Evolutionary conservation across 2,113 vertebrate genomes (phyloP).

Genomic region (Clarias macrocephalus): DNA sequence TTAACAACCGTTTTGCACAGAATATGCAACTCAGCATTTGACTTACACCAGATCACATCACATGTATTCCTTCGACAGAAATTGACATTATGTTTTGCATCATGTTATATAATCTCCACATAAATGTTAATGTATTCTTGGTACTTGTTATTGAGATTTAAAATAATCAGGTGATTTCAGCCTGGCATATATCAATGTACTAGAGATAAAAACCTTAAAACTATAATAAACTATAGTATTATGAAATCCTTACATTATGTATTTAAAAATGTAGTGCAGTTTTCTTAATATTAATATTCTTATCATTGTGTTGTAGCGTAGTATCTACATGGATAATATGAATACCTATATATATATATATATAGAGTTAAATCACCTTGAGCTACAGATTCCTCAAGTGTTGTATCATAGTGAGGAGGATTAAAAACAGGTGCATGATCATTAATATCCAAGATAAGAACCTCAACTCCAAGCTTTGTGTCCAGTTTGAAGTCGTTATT

Average conservation of each 20-base stretch:
- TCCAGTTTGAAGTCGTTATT: neutral
- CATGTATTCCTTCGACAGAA: no score
- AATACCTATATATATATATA: neutral
- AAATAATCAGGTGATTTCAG: neutral
- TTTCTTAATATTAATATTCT: neutral
- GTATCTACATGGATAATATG: neutral
- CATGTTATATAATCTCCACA: no score
- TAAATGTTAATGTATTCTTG: no score
- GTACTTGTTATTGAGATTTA: neutral
- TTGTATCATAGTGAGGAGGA: neutral
- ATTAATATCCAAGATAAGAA: conserved; percentile 50
- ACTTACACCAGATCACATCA: no score
- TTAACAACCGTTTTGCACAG: no score
- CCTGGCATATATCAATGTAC: neutral
- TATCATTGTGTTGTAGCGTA: neutral
- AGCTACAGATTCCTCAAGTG: conserved; percentile 18
- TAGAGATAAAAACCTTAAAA: neutral
- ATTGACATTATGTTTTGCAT: no score
- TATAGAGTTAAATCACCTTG: conserved; percentile 39
- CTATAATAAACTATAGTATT: no score
- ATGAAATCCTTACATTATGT: neutral
- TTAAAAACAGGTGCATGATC: conserved; percentile 40
- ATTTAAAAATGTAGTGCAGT: neutral
- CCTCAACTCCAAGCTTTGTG: conserved; percentile 47
- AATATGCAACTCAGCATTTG: no score